Evolutionary conservation across 2,797 vertebrate species (phyloP).

Genomic region (Huso huso): DNA sequence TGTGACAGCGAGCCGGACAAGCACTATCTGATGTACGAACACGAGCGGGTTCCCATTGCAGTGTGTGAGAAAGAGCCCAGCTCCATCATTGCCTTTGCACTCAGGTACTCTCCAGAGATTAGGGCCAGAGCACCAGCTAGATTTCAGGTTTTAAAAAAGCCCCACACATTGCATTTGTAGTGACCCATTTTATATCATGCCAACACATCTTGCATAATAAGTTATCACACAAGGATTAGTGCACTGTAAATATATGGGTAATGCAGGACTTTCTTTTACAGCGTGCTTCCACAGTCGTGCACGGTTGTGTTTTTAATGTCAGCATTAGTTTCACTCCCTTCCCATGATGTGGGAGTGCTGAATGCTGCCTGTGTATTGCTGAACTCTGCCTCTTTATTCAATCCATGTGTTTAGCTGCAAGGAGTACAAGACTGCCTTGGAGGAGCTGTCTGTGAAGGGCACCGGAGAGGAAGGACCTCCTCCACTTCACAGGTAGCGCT

Average conservation of each 20-base stretch:
- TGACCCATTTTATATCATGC: neutral
- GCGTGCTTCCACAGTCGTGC: too few species aligned
- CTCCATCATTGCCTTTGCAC: constrained; percentile 96
- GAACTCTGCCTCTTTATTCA: too few species aligned
- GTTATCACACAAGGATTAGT: too few species aligned
- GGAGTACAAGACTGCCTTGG: constrained; percentile 90
- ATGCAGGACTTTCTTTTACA: too few species aligned
- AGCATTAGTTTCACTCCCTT: too few species aligned
- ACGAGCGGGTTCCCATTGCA: constrained; percentile 90
- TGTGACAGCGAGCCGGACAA: constrained; percentile 87
- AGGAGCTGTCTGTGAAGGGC: constrained; percentile 71
- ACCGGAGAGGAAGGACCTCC: constrained; percentile 63
- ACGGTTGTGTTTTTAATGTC: too few species aligned
- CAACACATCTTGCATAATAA: too few species aligned
- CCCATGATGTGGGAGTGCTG: too few species aligned
- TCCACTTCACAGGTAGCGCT: constrained; percentile 58
- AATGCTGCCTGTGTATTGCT: too few species aligned
- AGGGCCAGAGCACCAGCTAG: neutral
- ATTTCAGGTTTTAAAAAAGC: neutral
- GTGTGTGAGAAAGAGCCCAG: constrained; percentile 95
- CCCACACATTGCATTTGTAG: too few species aligned
- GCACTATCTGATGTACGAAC: constrained; percentile 95
- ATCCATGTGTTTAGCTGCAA: constrained; percentile 68
- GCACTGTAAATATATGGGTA: too few species aligned
- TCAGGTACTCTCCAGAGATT: constrained; percentile 66